Conservation (phyloP, 2,797 vertebrate genomes). For the Otus scops region DNA sequence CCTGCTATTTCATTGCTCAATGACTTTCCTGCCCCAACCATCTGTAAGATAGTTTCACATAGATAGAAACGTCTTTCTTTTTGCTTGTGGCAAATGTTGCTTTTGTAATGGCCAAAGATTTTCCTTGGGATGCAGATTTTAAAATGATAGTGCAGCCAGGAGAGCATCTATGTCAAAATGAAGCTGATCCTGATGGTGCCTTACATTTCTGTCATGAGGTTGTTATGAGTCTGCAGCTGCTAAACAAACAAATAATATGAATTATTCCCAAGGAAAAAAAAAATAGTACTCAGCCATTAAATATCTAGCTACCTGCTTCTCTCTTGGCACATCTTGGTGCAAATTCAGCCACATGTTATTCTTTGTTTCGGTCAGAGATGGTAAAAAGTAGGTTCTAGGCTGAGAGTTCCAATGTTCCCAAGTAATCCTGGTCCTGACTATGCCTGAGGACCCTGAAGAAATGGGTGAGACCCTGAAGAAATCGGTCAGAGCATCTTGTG, state of each 20-base stretch:
- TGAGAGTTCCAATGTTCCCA: neutral
- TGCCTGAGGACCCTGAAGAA: neutral
- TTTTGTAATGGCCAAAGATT: neutral
- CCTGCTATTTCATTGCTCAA: neutral
- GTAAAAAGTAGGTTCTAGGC: neutral
- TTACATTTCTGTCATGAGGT: neutral
- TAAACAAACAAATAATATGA: neutral
- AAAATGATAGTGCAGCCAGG: neutral
- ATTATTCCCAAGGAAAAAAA: neutral
- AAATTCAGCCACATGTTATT: neutral
- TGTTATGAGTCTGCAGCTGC: neutral
- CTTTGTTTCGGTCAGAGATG: neutral
- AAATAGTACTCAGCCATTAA: neutral
- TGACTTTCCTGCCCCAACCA: neutral
- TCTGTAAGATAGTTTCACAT: neutral
- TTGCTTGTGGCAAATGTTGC: neutral
- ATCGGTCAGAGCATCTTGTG: neutral
- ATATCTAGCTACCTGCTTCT: neutral
- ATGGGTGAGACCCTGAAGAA: neutral
- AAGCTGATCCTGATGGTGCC: neutral
- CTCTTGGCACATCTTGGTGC: neutral
- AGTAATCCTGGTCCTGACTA: fast-evolving
- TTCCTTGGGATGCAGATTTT: neutral
- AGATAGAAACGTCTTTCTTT: neutral
- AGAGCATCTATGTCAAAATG: neutral